A percentile compares a stretch with the other conserved stretches of the same genome.
Evolutionary conservation across 1,140 invertebrate species (phyloP).

Genomic region (Stegodyphus dumicola): DNA sequence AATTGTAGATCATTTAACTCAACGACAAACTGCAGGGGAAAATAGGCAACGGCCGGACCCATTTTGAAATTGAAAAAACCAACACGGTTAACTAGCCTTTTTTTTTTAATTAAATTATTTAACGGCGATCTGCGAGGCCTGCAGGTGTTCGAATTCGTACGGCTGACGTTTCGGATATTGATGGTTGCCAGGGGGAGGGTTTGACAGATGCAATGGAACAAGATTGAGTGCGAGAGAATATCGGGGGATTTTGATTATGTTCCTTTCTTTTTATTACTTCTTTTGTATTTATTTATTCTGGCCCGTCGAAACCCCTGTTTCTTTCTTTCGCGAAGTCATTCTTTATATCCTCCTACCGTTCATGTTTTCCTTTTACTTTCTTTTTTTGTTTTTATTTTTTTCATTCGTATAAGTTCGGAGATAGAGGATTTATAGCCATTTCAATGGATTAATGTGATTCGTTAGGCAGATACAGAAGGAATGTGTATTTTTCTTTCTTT

Average conservation of each 20-base stretch:
- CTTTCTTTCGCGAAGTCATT: constrained; percentile 21
- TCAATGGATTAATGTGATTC: constrained; percentile 52
- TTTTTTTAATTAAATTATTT: constrained; percentile 59
- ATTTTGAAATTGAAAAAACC: constrained; percentile 55
- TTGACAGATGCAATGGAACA: constrained; percentile 57
- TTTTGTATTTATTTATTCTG: constrained; percentile 18
- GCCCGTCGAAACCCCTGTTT: constrained; percentile 12
- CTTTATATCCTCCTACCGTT: constrained; percentile 21
- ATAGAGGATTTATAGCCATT: constrained; percentile 55
- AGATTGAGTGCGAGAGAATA: constrained; percentile 45
- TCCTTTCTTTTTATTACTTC: background rate
- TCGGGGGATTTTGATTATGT: constrained; percentile 35
- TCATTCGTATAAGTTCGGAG: background rate
- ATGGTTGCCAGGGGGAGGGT: constrained; percentile 48
- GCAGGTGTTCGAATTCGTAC: constrained; percentile 52
- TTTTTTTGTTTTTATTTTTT: constrained; percentile 29
- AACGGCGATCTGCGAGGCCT: constrained; percentile 6
- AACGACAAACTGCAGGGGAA: constrained; percentile 39
- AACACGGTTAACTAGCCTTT: constrained; percentile 51
- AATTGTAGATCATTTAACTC: constrained; percentile 55
- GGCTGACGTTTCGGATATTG: constrained; percentile 46
- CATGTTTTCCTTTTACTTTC: background rate
- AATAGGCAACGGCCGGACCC: constrained; percentile 1
- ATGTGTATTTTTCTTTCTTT: constrained; percentile 14
- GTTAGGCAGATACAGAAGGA: constrained; percentile 35